Conservation (phyloP, 2,797 vertebrate species). For the Synaphobranchus kaupii region DNA sequence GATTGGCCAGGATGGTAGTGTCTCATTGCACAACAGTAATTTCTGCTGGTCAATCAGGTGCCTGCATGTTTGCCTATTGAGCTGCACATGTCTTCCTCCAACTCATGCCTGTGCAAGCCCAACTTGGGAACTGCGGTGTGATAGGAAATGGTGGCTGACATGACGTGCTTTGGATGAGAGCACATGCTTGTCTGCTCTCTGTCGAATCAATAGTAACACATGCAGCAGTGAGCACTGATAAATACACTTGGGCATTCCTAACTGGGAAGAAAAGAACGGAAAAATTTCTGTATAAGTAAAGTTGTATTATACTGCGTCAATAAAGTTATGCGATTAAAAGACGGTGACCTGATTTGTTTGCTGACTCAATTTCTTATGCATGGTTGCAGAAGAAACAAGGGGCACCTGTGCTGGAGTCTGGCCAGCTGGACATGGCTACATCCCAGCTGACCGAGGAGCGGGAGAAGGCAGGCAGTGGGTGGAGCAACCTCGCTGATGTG, state of each 20-base stretch:
- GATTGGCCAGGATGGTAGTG: background rate
- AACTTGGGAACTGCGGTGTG: too few species aligned
- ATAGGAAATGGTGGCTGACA: too few species aligned
- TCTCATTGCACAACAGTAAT: conserved; percentile 17
- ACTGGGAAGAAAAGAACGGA: conserved; percentile 8
- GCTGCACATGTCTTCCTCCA: background rate
- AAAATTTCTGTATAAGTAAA: background rate
- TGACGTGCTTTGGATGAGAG: background rate
- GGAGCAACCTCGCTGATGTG: conserved; percentile 50
- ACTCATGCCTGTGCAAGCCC: background rate
- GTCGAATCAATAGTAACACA: background rate
- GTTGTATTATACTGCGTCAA: too few species aligned
- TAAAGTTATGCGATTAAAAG: conserved; percentile 52
- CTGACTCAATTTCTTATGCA: conserved; percentile 47
- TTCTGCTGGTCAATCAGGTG: conserved; percentile 26
- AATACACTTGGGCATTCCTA: conserved; percentile 30
- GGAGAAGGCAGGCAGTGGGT: conserved; percentile 52
- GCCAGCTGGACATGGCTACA: conserved; percentile 50
- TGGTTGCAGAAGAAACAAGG: conserved; percentile 69
- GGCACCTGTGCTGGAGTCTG: conserved; percentile 59
- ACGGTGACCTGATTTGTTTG: conserved; percentile 36
- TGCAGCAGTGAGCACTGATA: background rate
- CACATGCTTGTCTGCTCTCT: background rate
- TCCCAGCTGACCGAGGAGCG: conserved; percentile 51
- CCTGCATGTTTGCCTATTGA: background rate